These are phyloP conservation scores for Thaumatotibia leucotreta DNA, from an alignment of 1,140 invertebrate genomes.

Conservation along the genomic window DNA sequence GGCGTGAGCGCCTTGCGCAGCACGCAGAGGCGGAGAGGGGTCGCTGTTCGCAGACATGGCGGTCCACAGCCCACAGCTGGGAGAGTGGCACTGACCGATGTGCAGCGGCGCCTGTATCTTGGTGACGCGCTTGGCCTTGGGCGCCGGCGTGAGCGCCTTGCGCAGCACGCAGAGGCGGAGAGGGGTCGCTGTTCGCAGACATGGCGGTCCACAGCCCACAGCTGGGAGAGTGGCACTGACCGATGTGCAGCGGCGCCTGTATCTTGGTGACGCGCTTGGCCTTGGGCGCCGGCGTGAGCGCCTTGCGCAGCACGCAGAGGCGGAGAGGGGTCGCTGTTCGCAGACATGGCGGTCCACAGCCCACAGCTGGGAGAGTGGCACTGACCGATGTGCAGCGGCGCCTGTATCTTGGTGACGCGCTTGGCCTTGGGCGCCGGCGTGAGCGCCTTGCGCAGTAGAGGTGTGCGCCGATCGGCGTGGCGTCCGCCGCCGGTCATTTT, in stretches of 20 bases:
- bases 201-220: neutral
- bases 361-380: conserved; percentile 23
- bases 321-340: conserved; percentile 34
- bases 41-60: conserved; percentile 21
- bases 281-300: conserved; percentile 24
- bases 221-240: too few species aligned
- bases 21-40: conserved; percentile 33
- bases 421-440: conserved; percentile 23
- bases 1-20: conserved; percentile 25
- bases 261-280: conserved; percentile 36
- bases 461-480: too few species aligned
- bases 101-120: conserved; percentile 33
- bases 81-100: too few species aligned
- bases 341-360: neutral
- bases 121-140: conserved; percentile 25
- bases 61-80: conserved; percentile 15
- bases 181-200: conserved; percentile 29
- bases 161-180: conserved; percentile 29
- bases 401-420: conserved; percentile 36
- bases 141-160: conserved; percentile 24
- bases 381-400: conserved; percentile 16
- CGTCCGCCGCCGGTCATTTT: too few species aligned
- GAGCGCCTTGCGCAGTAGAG: conserved; percentile 30
- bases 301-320: conserved; percentile 26
- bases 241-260: conserved; percentile 21